phyloP scores from a whole-genome alignment of 2,888 invertebrate species.

The Drosophila ustulata region DNA sequence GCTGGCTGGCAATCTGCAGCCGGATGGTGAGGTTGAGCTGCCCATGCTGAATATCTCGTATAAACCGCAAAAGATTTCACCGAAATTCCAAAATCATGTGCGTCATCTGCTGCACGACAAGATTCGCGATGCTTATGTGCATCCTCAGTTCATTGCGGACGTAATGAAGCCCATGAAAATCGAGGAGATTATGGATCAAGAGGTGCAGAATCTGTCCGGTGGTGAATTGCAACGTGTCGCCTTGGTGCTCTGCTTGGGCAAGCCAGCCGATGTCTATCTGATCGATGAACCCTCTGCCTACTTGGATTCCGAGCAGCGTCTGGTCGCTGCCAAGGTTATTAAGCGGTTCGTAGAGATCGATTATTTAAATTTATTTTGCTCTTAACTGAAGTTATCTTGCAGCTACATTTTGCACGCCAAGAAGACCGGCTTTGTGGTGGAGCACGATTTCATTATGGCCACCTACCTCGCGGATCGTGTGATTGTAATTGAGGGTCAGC shows the following conservation, averaged over 20 bases:
- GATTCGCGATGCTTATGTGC: slow-evolving; percentile 98
- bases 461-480: slow-evolving; percentile 99
- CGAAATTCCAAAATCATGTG: slow-evolving; percentile 97
- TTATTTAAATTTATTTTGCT: too few species aligned
- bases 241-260: slow-evolving; percentile 97
- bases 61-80: slow-evolving; percentile 99
- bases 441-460: slow-evolving; percentile 99
- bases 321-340: slow-evolving; percentile 99
- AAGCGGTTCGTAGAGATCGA: slow-evolving; percentile 89
- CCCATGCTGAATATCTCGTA: slow-evolving; percentile 99
- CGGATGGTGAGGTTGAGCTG: slow-evolving; percentile 89
- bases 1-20: slow-evolving; percentile 97
- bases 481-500: slow-evolving; percentile 98
- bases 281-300: slow-evolving; percentile 99
- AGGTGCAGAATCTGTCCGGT: slow-evolving; percentile 99
- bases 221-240: slow-evolving; percentile 99
- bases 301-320: slow-evolving; percentile 99
- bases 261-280: slow-evolving; percentile 99
- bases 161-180: slow-evolving; percentile 99
- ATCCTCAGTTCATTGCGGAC: slow-evolving; percentile 99
- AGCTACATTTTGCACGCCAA: slow-evolving; percentile 99
- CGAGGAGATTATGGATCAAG: slow-evolving; percentile 98
- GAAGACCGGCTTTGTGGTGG: slow-evolving; percentile 99
- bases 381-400: slow-evolving; percentile 35
- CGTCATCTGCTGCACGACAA: slow-evolving; percentile 97